Evolutionary conservation across 2,113 vertebrate genomes (phyloP).

Genomic region (Rhizomys pruinosus): DNA sequence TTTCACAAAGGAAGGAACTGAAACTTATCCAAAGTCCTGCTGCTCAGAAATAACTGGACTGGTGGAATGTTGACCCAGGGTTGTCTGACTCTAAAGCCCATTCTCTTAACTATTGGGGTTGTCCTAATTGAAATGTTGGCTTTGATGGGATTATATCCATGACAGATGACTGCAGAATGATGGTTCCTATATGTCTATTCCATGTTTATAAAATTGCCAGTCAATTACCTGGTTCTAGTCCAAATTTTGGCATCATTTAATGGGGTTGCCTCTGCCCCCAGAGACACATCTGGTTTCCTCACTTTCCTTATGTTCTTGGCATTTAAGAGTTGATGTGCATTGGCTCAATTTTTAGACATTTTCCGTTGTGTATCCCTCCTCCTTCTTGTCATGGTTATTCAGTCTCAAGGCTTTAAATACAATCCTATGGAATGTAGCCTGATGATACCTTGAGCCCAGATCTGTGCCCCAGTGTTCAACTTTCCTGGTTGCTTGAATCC

Average conservation of each 20-base stretch:
- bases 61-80: neutral
- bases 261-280: too few species aligned
- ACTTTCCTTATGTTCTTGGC: too few species aligned
- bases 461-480: neutral
- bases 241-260: neutral
- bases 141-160: neutral
- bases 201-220: neutral
- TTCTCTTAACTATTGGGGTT: neutral
- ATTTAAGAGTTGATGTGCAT: neutral
- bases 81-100: neutral
- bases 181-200: neutral
- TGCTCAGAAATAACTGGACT: neutral
- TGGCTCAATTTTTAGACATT: neutral
- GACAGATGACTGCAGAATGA: neutral
- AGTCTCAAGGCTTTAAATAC: neutral
- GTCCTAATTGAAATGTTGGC: neutral
- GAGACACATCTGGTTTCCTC: neutral
- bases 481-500: neutral
- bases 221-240: fast-evolving
- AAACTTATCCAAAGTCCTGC: neutral
- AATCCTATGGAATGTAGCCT: neutral
- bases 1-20: neutral
- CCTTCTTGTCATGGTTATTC: neutral
- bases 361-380: neutral
- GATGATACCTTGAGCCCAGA: too few species aligned